These are phyloP conservation scores for Leptarthrus brevirostris DNA, from an alignment of 2,888 invertebrate genomes.

Conservation along the genomic window DNA sequence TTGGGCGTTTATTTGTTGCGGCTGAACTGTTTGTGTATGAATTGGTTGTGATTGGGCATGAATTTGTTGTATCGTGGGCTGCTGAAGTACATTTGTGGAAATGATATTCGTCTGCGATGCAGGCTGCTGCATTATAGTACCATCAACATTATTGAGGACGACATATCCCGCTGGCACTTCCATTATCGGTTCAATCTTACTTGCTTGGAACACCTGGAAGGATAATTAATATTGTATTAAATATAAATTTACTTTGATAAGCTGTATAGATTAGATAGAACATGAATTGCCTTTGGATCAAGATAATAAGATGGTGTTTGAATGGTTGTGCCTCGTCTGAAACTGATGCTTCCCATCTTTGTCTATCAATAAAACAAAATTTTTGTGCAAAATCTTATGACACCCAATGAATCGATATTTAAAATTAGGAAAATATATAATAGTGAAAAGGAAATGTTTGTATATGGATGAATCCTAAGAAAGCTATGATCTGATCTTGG, in stretches of 20 bases:
- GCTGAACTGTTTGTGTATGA: constrained; percentile 52
- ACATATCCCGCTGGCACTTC: constrained; percentile 80
- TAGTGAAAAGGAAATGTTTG: too few species aligned
- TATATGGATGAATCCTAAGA: too few species aligned
- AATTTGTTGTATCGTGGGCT: constrained; percentile 58
- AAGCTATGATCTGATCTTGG: too few species aligned
- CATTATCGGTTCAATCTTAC: constrained; percentile 84
- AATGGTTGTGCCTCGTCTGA: too few species aligned
- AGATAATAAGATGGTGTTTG: too few species aligned
- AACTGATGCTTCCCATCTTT: too few species aligned
- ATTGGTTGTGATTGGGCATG: constrained; percentile 53
- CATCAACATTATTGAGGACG: constrained; percentile 73
- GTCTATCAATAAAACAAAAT: too few species aligned
- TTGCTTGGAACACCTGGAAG: constrained; percentile 79
- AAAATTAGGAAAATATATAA: too few species aligned
- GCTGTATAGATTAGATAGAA: not conserved
- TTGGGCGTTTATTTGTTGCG: constrained; percentile 52
- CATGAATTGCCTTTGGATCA: not conserved
- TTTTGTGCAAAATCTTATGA: too few species aligned
- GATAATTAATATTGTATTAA: not conserved
- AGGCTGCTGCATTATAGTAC: constrained; percentile 55
- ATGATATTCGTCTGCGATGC: constrained; percentile 60
- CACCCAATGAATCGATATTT: too few species aligned
- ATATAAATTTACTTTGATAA: not conserved
- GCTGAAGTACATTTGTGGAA: constrained; percentile 68